These are phyloP conservation scores for Microtus richardsoni DNA, from an alignment of 2,113 vertebrate genomes.

Conservation along the genomic window DNA sequence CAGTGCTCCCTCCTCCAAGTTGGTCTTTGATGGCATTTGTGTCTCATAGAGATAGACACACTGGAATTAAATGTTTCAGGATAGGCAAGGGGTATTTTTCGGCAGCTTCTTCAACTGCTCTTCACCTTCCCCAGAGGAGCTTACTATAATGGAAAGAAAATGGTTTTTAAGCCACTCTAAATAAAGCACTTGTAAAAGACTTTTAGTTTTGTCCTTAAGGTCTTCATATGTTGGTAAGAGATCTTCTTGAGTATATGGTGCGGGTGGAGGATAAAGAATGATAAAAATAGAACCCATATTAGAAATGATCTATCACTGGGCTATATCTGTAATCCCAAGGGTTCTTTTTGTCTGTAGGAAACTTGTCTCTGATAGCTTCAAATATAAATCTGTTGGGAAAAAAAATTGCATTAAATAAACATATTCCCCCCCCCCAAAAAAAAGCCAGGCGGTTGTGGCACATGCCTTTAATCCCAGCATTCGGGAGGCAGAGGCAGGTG, in stretches of 20 bases:
- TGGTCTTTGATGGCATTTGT: background rate
- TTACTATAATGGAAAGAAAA: background rate
- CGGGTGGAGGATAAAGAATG: too few species aligned
- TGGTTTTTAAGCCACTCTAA: slow-evolving; percentile 6
- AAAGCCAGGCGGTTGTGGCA: too few species aligned
- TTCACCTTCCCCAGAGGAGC: background rate
- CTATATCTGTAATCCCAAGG: background rate
- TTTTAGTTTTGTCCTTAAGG: slow-evolving; percentile 50
- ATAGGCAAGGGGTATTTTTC: background rate
- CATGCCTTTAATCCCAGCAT: too few species aligned
- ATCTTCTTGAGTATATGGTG: background rate
- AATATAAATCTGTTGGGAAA: slow-evolving; percentile 2
- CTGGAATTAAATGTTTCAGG: slow-evolving; percentile 9
- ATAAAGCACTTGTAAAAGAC: slow-evolving; percentile 3
- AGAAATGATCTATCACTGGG: background rate
- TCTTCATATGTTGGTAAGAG: background rate
- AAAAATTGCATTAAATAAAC: slow-evolving; percentile 11
- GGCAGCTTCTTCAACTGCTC: background rate
- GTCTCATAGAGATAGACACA: background rate
- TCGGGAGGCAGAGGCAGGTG: too few species aligned
- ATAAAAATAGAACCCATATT: too few species aligned
- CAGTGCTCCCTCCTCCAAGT: background rate
- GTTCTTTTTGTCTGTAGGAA: slow-evolving; percentile 26
- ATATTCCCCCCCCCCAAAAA: background rate
- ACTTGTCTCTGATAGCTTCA: slow-evolving; percentile 25